Conservation (phyloP, 2,888 invertebrate species). For the Zonitis immaculata region DNA sequence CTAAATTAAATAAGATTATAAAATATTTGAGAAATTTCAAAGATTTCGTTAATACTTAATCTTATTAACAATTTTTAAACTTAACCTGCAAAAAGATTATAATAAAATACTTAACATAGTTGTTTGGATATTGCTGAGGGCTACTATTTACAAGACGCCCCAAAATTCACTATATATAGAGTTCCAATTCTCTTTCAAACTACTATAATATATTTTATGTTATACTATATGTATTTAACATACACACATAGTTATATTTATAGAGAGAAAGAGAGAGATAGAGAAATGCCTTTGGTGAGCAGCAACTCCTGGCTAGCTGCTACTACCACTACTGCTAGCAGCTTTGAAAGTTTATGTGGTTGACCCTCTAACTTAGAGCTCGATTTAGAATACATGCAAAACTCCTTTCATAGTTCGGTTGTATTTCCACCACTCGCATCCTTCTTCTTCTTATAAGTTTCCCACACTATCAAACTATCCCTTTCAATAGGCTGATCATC, state of each 20-base stretch:
- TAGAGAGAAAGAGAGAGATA: too few relatives aligned
- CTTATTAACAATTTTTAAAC: too few relatives aligned
- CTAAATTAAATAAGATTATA: too few relatives aligned
- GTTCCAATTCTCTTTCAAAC: constrained; percentile 14
- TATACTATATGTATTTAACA: too few relatives aligned
- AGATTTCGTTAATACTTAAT: too few relatives aligned
- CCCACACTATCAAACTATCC: not conserved
- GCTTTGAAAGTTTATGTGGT: constrained; percentile 50
- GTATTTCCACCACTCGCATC: not conserved
- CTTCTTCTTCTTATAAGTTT: not conserved
- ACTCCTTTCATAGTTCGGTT: constrained; percentile 36
- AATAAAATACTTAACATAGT: not conserved
- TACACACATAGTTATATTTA: too few relatives aligned
- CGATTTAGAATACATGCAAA: constrained; percentile 45
- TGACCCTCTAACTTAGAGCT: constrained; percentile 48
- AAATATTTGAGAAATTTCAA: too few relatives aligned
- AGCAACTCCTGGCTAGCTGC: constrained; percentile 39
- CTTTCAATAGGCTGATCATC: not conserved
- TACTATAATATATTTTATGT: constrained; percentile 30
- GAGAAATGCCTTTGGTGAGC: constrained; percentile 44
- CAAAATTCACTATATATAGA: constrained; percentile 16
- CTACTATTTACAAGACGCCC: constrained; percentile 1
- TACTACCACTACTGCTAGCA: constrained; percentile 31
- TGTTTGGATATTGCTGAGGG: not conserved
- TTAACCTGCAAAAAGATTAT: constrained; percentile 3